Evolutionary conservation across 92 coral and sea anemone species (phyloP).

Genomic region (Paragorgia papillata): DNA sequence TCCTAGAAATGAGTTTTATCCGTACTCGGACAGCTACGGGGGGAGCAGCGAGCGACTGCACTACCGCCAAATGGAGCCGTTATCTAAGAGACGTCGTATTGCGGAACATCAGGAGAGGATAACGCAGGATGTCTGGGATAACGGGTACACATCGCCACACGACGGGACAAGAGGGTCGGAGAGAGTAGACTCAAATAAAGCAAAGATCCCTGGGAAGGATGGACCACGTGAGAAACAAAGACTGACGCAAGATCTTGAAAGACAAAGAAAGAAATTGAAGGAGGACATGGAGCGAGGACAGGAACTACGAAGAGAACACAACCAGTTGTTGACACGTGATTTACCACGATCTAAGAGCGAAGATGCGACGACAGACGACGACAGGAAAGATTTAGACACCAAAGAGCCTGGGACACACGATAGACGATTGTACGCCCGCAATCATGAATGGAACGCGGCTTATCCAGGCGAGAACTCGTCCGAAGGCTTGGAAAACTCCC

Average conservation of each 20-base stretch:
- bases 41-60: neutral
- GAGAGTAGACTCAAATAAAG: conserved; percentile 42
- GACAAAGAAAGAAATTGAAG: conserved; percentile 85
- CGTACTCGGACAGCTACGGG: conserved; percentile 5
- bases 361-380: conserved; percentile 47
- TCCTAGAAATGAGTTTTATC: conserved; percentile 16
- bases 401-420: conserved; percentile 10
- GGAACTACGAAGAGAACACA: conserved; percentile 76
- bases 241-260: conserved; percentile 93
- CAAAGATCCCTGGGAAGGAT: conserved; percentile 56
- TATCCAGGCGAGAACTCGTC: conserved; percentile 2
- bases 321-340: conserved; percentile 37
- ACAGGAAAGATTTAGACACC: neutral
- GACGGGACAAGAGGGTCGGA: conserved; percentile 38
- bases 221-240: conserved; percentile 98
- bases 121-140: conserved; percentile 36
- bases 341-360: conserved; percentile 6
- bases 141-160: conserved; percentile 31
- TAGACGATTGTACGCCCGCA: neutral
- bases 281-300: conserved; percentile 97
- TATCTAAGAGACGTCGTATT: neutral
- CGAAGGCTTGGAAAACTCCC: conserved; percentile 1
- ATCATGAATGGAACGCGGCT: neutral
- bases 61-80: neutral
- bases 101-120: neutral